These are phyloP conservation scores for Conus canariensis DNA, from an alignment of 2,888 invertebrate genomes.

Conservation along the genomic window DNA sequence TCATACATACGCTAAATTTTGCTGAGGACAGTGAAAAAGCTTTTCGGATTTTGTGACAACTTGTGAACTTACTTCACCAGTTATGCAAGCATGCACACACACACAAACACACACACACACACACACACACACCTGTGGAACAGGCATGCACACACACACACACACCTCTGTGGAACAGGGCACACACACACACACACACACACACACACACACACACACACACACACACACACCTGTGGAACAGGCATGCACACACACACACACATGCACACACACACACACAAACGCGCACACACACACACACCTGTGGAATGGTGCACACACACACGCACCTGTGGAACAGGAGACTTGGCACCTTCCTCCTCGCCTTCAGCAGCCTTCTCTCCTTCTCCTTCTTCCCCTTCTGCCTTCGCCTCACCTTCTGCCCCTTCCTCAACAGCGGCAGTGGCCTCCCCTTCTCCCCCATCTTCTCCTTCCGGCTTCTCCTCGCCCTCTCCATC, in stretches of 20 bases:
- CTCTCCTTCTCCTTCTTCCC: constrained; percentile 15
- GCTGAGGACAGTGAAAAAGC: too few species aligned
- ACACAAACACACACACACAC: constrained; percentile 24
- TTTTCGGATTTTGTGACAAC: too few species aligned
- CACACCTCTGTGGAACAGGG: constrained; percentile 46
- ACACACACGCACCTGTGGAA: constrained; percentile 42
- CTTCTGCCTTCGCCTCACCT: constrained; percentile 27
- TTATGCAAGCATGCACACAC: too few species aligned
- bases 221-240: constrained; percentile 46
- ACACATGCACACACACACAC: constrained; percentile 19
- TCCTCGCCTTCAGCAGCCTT: constrained; percentile 38
- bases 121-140: constrained; percentile 45
- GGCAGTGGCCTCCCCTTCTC: background rate
- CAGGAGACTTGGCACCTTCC: constrained; percentile 50
- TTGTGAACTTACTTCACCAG: too few species aligned
- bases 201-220: background rate
- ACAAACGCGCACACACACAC: constrained; percentile 25
- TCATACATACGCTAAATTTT: too few species aligned
- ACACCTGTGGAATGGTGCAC: constrained; percentile 41
- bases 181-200: too few species aligned
- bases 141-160: constrained; percentile 35
- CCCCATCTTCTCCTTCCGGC: constrained; percentile 17
- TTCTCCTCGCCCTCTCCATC: constrained; percentile 30
- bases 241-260: constrained; percentile 31
- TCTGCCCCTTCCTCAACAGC: constrained; percentile 32